Evolutionary conservation across 2,113 vertebrate genomes (phyloP).

Genomic region (Rafetus swinhoei): DNA sequence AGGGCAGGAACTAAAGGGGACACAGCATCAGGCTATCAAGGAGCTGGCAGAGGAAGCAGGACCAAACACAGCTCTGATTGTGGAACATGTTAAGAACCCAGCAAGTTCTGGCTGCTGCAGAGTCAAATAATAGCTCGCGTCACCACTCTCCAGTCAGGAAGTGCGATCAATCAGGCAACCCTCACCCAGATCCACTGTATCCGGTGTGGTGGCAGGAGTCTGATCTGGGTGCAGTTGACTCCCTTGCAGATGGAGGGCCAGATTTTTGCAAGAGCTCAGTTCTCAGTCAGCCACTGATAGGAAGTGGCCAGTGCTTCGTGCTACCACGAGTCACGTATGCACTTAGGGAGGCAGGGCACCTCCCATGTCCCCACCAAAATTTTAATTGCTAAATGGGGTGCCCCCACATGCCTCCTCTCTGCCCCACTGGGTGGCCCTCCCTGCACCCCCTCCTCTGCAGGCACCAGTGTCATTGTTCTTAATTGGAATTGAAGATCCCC

Average conservation of each 20-base stretch:
- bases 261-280: neutral
- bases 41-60: neutral
- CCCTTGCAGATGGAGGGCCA: neutral
- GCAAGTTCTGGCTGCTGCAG: neutral
- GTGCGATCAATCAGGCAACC: neutral
- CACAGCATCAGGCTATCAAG: neutral
- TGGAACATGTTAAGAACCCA: neutral
- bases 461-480: neutral
- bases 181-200: neutral
- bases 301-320: neutral
- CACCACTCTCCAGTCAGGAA: neutral
- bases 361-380: no score
- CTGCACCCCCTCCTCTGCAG: no score
- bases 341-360: no score
- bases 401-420: no score
- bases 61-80: neutral
- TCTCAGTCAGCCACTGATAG: neutral
- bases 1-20: neutral
- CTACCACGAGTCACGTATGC: no score
- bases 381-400: no score
- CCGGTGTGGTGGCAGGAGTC: neutral
- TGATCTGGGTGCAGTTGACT: neutral
- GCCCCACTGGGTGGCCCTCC: no score
- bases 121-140: neutral
- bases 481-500: neutral